Percentiles rank a stretch among this genome's conserved stretches.
phyloP scores from a whole-genome alignment of 2,888 invertebrate genomes.

The Chymomyza fuscimana region DNA sequence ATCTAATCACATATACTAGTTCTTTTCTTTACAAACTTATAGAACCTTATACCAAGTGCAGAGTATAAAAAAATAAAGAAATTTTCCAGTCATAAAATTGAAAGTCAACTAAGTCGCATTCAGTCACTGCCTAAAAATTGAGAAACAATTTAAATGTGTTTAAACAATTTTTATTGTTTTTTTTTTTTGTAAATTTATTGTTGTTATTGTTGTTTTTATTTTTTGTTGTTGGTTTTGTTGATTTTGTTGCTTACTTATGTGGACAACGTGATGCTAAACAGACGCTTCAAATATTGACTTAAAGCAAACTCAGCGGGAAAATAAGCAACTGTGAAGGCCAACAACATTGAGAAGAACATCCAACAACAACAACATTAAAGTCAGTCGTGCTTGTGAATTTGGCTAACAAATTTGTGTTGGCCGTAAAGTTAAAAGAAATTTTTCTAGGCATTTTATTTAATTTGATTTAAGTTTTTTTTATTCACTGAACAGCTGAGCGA shows the following conservation, averaged over 20 bases:
- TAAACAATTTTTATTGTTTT: constrained; percentile 59
- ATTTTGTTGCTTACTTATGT: constrained; percentile 30
- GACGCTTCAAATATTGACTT: background rate
- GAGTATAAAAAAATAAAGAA: constrained; percentile 12
- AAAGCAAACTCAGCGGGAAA: background rate
- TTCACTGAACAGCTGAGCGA: background rate
- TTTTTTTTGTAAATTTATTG: constrained; percentile 11
- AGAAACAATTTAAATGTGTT: constrained; percentile 67
- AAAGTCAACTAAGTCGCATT: constrained; percentile 45
- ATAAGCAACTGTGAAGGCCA: background rate
- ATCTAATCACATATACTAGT: too few species aligned
- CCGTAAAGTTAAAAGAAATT: background rate
- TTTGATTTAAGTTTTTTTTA: background rate
- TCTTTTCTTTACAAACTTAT: background rate
- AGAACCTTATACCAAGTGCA: background rate
- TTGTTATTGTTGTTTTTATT: constrained; percentile 18
- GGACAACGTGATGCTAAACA: background rate
- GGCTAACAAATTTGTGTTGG: background rate
- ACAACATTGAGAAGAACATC: background rate
- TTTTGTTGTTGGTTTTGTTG: constrained; percentile 26
- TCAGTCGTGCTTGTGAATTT: background rate
- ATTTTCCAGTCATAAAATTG: constrained; percentile 66
- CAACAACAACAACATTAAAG: background rate
- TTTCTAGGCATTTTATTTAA: background rate
- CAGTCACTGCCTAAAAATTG: constrained; percentile 45